Base-by-base conservation (phyloP, 2,888 invertebrate genomes). In the Myopa testacea region DNA sequence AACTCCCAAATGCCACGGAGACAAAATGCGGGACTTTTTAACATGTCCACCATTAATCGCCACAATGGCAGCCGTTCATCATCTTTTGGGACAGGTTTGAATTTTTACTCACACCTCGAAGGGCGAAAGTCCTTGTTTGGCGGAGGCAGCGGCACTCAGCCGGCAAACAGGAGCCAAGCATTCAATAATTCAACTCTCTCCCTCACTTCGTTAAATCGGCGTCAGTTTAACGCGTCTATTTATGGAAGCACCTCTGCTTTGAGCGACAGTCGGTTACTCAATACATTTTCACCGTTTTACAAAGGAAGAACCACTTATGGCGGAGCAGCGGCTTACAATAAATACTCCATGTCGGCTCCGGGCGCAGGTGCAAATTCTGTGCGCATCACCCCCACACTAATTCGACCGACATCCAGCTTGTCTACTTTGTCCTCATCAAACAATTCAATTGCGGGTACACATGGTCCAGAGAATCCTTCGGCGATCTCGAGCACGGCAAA, bases 251-350 rank as follows among this genome's bases (percentile, higher is more conserved):
- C 87, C 45, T 89, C 89, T 40, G 89, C 90, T 0, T 73, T 90
- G 10, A 89, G 89, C 78, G 90, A 90, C 78, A 89, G 89, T 77
- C 86, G 89, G 0, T 80, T 89, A 52, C 77, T 86, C 37, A 85
- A 86, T 78, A 86, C 84, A 70, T 85, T 85, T 69, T 95, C 95
- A 3, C 94, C 95, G 16, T 95, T 95, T 87, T 95, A 95, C 86
- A 91, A 91, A 80, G 95, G 95, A 38, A 91, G 91, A 80, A 95
- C 94, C 1, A 93, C 92, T 81, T 95, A 94, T 86, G 95, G 95
- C 3, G 95, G 95, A 62, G 93, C 94, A 16, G 91, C 93, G 16
- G 91, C 92, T 1, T 93, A 93, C 81, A 90, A 91, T 89, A 89
- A 82, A 88, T 78, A 85, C 80, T 77, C 81, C n/a, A 71, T 77